These are phyloP conservation scores for Lycaon pictus DNA, from an alignment of 2,113 vertebrate species.

Conservation along the genomic window DNA sequence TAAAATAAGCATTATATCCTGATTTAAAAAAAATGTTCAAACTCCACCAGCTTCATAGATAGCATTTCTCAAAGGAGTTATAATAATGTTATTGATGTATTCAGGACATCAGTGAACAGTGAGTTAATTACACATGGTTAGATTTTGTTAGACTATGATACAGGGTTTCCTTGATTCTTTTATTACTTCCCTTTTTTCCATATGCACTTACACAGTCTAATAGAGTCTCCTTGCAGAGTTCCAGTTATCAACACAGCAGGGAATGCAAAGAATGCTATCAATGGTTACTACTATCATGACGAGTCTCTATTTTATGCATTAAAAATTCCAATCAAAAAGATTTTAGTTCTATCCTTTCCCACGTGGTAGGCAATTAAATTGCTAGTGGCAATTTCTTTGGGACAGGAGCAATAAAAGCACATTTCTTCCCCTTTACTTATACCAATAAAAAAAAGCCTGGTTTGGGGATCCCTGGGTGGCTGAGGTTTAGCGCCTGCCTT, in stretches of 20 bases:
- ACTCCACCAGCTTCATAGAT: neutral
- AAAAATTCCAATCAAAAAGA: neutral
- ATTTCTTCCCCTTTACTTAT: neutral
- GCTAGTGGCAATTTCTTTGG: neutral
- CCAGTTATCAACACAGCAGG: neutral
- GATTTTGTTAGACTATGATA: neutral
- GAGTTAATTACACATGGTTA: neutral
- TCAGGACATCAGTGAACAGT: neutral
- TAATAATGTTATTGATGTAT: neutral
- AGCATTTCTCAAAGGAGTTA: neutral
- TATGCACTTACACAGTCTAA: neutral
- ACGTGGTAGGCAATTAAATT: neutral
- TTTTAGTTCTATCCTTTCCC: neutral
- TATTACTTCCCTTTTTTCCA: neutral
- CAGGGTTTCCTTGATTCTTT: neutral
- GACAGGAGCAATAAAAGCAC: neutral
- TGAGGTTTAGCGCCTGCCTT: too few species aligned
- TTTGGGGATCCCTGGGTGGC: too few species aligned
- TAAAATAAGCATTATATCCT: neutral
- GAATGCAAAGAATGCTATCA: neutral
- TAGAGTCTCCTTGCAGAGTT: neutral
- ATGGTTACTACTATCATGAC: neutral
- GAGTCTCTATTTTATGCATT: neutral
- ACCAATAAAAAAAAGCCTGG: neutral
- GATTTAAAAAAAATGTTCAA: conserved; percentile 6